Base-by-base conservation (phyloP, 2,888 invertebrate species). In the Lutraria lutraria region DNA sequence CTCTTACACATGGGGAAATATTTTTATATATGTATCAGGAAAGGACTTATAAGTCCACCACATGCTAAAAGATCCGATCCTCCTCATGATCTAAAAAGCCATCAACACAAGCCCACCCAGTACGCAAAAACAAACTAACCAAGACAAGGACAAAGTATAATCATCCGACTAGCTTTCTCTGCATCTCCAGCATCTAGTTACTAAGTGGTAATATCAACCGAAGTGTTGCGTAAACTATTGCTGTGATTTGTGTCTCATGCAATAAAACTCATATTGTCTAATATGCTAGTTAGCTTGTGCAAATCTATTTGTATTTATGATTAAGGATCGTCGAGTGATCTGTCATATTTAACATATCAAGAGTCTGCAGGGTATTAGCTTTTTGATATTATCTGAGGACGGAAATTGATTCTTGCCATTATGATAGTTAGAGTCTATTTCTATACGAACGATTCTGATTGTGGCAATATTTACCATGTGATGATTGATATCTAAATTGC, bases 221-320 rank as follows among this genome's bases (percentile, higher is more conserved):
- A 25, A n/a, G 12, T 68, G 12, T 25, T 68, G 0, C 43, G 8
- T 43, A 68, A 25, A 25, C 63, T 25, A n/a, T n/a, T 25, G 12
- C 63, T 25, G 25, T 68, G 63, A 68, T 25, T 68, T 68, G 63
- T 25, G 6, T 68, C 63, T 25, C 63, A 25, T 25, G n/a, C 25
- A 68, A 25, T 25, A 4, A 68, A 68, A 68, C 63, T 25, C n/a
- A 25, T 25, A 68, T 68, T 21, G 63, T 19, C 63, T n/a, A n/a
- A 19, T n/a, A 21, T 8, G 6, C 8, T 68, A n/a, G 25, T 25
- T n/a, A 68, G 63, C 63, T 68, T 19, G 25, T 68, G 63, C 25
- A 68, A 68, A 68, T 68, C 63, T 25, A 68, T 68, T 25, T n/a
- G 25, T 68, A 68, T 68, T 68, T 68, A 68, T 25, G 63, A 68